A percentile compares a stretch with the other conserved stretches of the same genome.
Evolutionary conservation across 2,113 vertebrate genomes (phyloP).

Genomic region (Alligator sinensis): DNA sequence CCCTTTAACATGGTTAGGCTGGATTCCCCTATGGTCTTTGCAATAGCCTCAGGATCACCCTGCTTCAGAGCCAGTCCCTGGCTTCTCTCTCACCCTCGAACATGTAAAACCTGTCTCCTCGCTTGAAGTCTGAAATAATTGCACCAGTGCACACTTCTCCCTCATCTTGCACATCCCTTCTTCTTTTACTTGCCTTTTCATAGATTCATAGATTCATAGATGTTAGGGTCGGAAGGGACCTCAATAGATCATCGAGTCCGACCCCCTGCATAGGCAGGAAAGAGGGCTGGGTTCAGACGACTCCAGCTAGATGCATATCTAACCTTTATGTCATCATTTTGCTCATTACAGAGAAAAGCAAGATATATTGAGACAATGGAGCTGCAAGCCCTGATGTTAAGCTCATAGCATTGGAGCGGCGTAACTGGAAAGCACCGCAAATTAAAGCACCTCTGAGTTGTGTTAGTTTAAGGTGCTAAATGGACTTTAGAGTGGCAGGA

Average conservation of each 20-base stretch:
- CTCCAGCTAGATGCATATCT: no score
- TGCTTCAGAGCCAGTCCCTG: neutral
- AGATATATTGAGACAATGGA: neutral
- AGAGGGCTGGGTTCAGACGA: no score
- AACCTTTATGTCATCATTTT: neutral
- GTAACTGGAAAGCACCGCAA: no score
- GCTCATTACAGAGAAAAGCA: neutral
- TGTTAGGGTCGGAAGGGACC: no score
- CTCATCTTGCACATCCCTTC: neutral
- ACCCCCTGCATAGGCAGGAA: no score
- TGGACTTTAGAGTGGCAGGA: no score
- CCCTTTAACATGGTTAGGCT: neutral
- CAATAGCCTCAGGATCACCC: no score
- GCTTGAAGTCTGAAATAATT: neutral
- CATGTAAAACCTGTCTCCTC: neutral
- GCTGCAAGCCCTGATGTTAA: fast-evolving
- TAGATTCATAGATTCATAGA: no score
- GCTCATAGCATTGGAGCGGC: neutral
- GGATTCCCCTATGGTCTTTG: neutral
- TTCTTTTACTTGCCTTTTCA: neutral
- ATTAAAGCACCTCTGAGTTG: no score
- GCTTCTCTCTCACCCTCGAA: neutral
- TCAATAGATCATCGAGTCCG: no score
- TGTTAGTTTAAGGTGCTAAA: no score
- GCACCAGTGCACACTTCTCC: neutral